Conservation (phyloP, 37 sponge, comb jelly and placozoan species). For the Beroe ovata region DNA sequence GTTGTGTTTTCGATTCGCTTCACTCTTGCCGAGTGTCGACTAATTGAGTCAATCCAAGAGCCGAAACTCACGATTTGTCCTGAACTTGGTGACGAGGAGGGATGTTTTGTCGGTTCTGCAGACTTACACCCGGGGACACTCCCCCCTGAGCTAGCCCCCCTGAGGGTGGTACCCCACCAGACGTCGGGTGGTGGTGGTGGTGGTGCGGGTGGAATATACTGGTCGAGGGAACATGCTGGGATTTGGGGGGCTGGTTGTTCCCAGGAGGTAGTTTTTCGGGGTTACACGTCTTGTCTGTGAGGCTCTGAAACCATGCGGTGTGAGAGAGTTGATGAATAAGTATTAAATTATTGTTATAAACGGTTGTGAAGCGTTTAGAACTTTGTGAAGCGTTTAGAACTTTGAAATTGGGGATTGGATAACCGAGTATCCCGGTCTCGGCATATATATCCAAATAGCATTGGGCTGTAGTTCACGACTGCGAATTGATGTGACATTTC, state of each 20-base stretch:
- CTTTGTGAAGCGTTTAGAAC: too few relatives aligned
- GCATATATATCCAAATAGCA: too few relatives aligned
- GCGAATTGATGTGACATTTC: too few relatives aligned
- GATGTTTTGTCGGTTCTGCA: constrained; percentile 28
- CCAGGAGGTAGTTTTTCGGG: neutral
- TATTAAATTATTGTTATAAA: too few relatives aligned
- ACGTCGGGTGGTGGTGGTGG: neutral
- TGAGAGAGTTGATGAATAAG: too few relatives aligned
- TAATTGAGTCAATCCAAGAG: too few relatives aligned
- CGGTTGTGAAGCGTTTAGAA: too few relatives aligned
- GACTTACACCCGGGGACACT: neutral
- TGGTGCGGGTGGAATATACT: constrained; percentile 4
- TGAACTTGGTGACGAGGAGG: constrained; percentile 22
- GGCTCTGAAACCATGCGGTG: neutral
- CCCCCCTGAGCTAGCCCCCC: neutral
- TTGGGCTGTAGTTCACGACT: too few relatives aligned
- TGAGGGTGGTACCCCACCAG: neutral
- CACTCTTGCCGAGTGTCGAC: too few relatives aligned
- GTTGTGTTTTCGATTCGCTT: too few relatives aligned
- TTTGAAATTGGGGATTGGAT: too few relatives aligned
- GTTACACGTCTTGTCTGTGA: constrained; percentile 10
- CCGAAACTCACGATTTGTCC: neutral
- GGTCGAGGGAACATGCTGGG: neutral
- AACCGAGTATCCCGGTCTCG: too few relatives aligned
- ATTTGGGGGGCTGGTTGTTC: constrained; percentile 10